These are phyloP conservation scores for Eulemur albifrons DNA, from an alignment of 2,797 vertebrate genomes.

Conservation along the genomic window DNA sequence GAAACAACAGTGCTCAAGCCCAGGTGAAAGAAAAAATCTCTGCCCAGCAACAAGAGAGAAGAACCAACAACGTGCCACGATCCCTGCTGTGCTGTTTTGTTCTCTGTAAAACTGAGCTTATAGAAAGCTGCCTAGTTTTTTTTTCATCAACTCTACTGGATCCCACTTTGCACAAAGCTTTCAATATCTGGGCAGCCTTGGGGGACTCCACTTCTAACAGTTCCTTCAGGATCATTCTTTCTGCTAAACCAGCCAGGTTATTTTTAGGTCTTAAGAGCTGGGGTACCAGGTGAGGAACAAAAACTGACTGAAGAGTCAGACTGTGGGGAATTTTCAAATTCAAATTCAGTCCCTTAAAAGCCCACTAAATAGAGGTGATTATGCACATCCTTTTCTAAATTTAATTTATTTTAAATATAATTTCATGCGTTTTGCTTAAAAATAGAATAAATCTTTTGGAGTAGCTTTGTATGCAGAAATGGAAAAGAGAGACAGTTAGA, in stretches of 20 bases:
- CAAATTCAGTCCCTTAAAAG: neutral
- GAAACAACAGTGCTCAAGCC: conserved; percentile 38
- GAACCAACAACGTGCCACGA: neutral
- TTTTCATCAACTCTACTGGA: conserved; percentile 55
- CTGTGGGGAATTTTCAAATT: neutral
- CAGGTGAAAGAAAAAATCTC: conserved; percentile 46
- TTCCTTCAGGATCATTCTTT: conserved; percentile 63
- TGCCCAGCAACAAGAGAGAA: neutral
- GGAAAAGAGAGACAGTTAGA: neutral
- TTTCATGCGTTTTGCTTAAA: conserved; percentile 29
- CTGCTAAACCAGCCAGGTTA: conserved; percentile 5
- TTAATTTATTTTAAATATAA: neutral
- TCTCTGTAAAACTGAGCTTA: conserved; percentile 50
- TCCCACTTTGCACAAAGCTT: conserved; percentile 56
- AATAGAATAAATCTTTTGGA: neutral
- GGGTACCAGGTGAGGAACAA: conserved; percentile 46
- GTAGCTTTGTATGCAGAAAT: neutral
- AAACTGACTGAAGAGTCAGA: neutral
- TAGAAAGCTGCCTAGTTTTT: conserved; percentile 29
- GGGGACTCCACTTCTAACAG: conserved; percentile 27
- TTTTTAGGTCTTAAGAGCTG: conserved; percentile 66
- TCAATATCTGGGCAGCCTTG: conserved; percentile 27
- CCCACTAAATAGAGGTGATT: neutral
- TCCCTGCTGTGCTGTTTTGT: neutral
- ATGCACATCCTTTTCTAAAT: neutral